A percentile compares a stretch with the other conserved stretches of the same genome.
Evolutionary conservation across 2,797 vertebrate genomes (phyloP).

Genomic region (Trichosurus vulpecula): DNA sequence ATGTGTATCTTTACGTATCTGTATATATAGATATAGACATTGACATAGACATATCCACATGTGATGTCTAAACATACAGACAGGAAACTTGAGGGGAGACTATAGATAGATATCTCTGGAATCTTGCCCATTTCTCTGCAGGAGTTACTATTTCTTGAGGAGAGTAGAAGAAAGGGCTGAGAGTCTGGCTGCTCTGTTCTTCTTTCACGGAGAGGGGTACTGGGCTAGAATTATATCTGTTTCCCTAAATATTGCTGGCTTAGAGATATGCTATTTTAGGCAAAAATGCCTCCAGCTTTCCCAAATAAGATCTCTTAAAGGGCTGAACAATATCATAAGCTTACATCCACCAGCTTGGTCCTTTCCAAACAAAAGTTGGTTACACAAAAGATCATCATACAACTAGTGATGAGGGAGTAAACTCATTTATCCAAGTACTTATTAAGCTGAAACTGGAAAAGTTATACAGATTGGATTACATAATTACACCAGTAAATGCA

Average conservation of each 20-base stretch:
- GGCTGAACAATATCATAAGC: not conserved
- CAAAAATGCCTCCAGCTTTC: not conserved
- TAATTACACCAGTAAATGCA: not conserved
- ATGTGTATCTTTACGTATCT: too few species aligned
- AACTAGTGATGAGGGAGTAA: too few species aligned
- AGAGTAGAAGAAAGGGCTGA: not conserved
- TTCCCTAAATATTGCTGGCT: not conserved
- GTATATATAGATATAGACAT: too few species aligned
- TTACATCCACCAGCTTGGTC: not conserved
- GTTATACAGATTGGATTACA: too few species aligned
- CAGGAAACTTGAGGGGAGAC: not conserved
- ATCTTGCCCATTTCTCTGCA: not conserved
- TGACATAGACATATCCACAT: too few species aligned
- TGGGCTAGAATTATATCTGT: not conserved
- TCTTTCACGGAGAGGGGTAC: too few species aligned
- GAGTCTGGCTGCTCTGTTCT: not conserved
- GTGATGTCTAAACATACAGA: not conserved
- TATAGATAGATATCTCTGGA: not conserved
- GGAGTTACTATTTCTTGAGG: not conserved
- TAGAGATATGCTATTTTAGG: not conserved
- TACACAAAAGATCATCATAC: too few species aligned
- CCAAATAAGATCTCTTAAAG: not conserved
- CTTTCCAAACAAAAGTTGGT: not conserved
- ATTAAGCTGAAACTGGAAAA: too few species aligned
- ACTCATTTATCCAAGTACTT: too few species aligned